Conservation (phyloP, 2,888 invertebrate species). For the Apoda limacodes region DNA sequence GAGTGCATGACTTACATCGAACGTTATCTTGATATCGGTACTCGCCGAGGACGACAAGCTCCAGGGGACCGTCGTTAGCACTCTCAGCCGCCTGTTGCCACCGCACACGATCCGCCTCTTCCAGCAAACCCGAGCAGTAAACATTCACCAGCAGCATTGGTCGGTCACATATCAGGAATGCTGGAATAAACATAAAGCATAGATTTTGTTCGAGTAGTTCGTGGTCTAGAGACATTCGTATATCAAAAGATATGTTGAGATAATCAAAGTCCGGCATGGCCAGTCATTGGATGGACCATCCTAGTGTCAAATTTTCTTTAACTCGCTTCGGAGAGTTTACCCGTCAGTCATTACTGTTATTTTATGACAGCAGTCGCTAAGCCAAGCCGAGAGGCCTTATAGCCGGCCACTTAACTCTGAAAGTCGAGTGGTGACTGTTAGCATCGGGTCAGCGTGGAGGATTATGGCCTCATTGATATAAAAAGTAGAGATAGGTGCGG, state of each 20-base stretch:
- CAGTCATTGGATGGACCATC: constrained; percentile 6
- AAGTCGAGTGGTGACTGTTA: no score
- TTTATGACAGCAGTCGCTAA: no score
- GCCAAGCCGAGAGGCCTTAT: no score
- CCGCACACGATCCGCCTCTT: constrained; percentile 28
- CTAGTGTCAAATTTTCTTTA: no score
- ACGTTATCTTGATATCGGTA: constrained; percentile 46
- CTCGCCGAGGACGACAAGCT: constrained; percentile 45
- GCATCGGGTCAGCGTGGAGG: no score
- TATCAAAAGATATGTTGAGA: no score
- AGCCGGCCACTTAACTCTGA: no score
- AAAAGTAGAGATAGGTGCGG: no score
- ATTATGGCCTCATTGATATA: no score
- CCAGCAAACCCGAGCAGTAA: constrained; percentile 31
- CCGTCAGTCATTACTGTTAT: no score
- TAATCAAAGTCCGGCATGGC: not conserved
- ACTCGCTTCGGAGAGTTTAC: no score
- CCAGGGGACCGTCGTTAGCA: constrained; percentile 28
- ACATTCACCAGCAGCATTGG: constrained; percentile 62
- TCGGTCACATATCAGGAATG: constrained; percentile 60
- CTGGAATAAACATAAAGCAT: constrained; percentile 32
- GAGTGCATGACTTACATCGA: constrained; percentile 34
- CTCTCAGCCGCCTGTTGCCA: constrained; percentile 31
- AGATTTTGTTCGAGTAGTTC: constrained; percentile 5
- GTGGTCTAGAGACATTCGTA: no score